Base-by-base conservation (phyloP, 2,113 vertebrate genomes). In the Herpailurus yagouaroundi region DNA sequence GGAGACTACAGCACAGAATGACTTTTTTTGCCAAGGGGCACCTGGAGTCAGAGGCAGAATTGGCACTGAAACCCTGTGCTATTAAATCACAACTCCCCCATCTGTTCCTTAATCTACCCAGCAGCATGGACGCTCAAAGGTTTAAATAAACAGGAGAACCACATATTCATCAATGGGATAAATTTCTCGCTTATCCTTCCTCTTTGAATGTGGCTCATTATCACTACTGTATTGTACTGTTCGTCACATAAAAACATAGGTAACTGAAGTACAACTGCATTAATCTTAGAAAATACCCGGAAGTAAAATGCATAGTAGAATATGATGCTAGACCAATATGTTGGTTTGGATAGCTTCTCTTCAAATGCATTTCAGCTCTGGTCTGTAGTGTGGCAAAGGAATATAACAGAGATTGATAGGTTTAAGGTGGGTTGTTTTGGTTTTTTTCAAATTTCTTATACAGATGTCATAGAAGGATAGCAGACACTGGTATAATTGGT, bases 71-170 rank as follows among this genome's bases (percentile, higher is more conserved):
- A 77, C 11, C 41, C 76, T 80, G 18, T 81, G 48, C 87, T 85
- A 64, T 77, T 95, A 84, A 94, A 94, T 85, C 74, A 48, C 85
- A 96, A 52, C 36, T 88, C 19, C 33, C 63, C 80, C 50, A 92
- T 88, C 95, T 97, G 84, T 77, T 89, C 66, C 63, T 63, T 92
- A 74, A 77, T 63, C 48, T 16, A 63, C 33, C 31, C 31, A 50
- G 36, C 27, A 95, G 79, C 48, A 64, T 29, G 52, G 80, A 41
- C 0, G 2, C 23, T 50, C 88, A 88, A 97, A 94, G 81, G 16
- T 81, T 95, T 85, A 94, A 94, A 77, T 71, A 84, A 92, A 66
- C 55, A 86, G 16, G 2, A 96, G 2, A 84, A 41, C 14, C 19
- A 91, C 13, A 23, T 74, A 68, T 10, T 90, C 50, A 91, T 63